Conservation (phyloP, 1,140 invertebrate species). For the Drosophila eugracilis region DNA sequence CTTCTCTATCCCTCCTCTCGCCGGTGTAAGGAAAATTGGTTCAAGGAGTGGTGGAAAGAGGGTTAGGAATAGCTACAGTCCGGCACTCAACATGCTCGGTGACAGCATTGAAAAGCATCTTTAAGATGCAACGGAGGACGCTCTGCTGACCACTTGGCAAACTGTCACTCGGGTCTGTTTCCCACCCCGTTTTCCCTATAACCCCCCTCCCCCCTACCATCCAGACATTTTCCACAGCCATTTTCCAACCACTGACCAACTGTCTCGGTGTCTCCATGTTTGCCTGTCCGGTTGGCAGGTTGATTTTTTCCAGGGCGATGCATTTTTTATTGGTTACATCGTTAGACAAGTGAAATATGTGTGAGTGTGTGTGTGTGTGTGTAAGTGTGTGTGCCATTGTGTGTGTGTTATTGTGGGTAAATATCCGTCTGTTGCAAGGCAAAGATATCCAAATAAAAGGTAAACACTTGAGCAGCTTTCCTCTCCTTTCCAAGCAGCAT, state of each 20-base stretch:
- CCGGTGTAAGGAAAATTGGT: constrained; percentile 7
- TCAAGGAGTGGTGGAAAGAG: not conserved
- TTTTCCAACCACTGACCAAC: constrained; percentile 10
- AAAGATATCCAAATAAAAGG: constrained; percentile 2
- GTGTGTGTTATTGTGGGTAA: constrained; percentile 48
- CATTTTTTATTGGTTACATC: constrained; percentile 76
- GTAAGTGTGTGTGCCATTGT: constrained; percentile 24
- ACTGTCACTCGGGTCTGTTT: constrained; percentile 30
- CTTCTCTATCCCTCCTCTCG: not conserved
- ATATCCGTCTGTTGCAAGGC: constrained; percentile 25
- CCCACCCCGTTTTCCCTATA: not conserved
- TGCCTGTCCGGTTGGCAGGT: constrained; percentile 48
- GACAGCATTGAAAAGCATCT: constrained; percentile 38
- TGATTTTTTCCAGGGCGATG: constrained; percentile 48
- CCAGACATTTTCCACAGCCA: not conserved
- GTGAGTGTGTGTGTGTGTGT: constrained; percentile 19
- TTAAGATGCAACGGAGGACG: constrained; percentile 31
- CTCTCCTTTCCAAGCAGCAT: too few species aligned
- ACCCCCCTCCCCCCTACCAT: not conserved
- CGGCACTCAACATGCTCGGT: constrained; percentile 30
- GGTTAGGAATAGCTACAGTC: constrained; percentile 15
- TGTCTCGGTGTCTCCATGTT: constrained; percentile 18
- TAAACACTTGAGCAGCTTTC: not conserved
- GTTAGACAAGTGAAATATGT: constrained; percentile 66
- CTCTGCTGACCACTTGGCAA: constrained; percentile 42